Evolutionary conservation across 2,888 invertebrate genomes (phyloP).

Genomic region (Pseudolycoriella hygida): DNA sequence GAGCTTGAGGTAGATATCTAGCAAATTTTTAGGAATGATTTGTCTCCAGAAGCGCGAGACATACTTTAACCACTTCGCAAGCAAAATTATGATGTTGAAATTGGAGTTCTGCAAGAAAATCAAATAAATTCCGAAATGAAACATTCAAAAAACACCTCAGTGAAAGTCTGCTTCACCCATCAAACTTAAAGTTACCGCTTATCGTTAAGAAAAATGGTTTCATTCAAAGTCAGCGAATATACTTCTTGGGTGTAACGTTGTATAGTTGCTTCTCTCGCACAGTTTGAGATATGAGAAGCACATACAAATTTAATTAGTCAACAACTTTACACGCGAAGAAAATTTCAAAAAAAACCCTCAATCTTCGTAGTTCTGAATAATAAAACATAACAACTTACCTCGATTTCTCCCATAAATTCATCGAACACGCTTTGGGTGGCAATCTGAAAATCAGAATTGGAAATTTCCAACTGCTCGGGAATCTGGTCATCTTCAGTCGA

Average conservation of each 20-base stretch:
- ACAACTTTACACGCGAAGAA: too few species aligned
- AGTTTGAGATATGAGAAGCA: too few species aligned
- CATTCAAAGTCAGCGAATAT: too few species aligned
- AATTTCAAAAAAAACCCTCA: too few species aligned
- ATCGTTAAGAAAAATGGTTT: too few species aligned
- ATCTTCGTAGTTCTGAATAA: background rate
- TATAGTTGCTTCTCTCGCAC: too few species aligned
- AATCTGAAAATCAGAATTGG: slow-evolving; percentile 15
- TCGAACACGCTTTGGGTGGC: slow-evolving; percentile 15
- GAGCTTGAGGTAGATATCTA: slow-evolving; percentile 15
- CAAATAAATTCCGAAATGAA: too few species aligned
- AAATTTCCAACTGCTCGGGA: background rate
- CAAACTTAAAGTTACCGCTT: too few species aligned
- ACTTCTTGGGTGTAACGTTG: too few species aligned
- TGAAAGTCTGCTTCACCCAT: too few species aligned
- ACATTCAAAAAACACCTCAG: too few species aligned
- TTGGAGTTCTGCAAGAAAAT: slow-evolving; percentile 8
- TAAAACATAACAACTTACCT: slow-evolving; percentile 8
- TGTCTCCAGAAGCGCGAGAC: slow-evolving; percentile 16
- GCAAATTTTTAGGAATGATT: slow-evolving; percentile 15
- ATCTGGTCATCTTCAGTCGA: background rate
- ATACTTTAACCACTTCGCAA: slow-evolving; percentile 18
- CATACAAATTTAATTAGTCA: too few species aligned
- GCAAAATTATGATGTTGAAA: slow-evolving; percentile 17
- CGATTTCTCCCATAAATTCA: slow-evolving; percentile 13